These are phyloP conservation scores for Calyptomena viridis DNA, from an alignment of 2,113 vertebrate genomes.

Conservation along the genomic window DNA sequence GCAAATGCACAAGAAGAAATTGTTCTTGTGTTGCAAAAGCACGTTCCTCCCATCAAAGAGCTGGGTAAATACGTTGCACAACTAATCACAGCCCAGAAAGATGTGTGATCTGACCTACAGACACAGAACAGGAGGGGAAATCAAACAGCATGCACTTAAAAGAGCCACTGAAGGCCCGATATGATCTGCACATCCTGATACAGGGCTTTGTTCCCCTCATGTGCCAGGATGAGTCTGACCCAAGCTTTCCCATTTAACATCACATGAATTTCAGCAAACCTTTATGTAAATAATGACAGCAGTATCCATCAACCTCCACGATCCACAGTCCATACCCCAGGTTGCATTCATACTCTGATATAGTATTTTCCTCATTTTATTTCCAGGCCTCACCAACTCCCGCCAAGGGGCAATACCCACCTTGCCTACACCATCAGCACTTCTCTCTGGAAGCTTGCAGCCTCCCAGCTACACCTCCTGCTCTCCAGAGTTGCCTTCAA, in stretches of 20 bases:
- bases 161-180: neutral
- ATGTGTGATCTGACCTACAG: neutral
- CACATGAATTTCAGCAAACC: neutral
- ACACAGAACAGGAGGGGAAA: neutral
- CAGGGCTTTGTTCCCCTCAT: fast-evolving
- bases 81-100: neutral
- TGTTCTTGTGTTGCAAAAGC: neutral
- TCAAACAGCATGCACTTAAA: neutral
- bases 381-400: neutral
- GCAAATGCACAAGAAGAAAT: neutral
- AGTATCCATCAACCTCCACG: neutral
- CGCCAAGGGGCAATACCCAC: neutral
- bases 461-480: neutral
- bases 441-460: neutral
- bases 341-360: fast-evolving
- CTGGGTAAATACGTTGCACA: neutral
- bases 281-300: neutral
- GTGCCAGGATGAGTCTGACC: neutral
- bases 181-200: neutral
- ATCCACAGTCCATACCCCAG: fast-evolving
- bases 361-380: neutral
- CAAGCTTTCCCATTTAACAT: no score
- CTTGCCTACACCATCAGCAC: neutral
- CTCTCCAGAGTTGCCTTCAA: no score
- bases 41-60: neutral